Percentiles rank a stretch among this genome's conserved stretches.
These are phyloP conservation scores for Dasypolia templi DNA, from an alignment of 2,888 invertebrate species.

Conservation along the genomic window DNA sequence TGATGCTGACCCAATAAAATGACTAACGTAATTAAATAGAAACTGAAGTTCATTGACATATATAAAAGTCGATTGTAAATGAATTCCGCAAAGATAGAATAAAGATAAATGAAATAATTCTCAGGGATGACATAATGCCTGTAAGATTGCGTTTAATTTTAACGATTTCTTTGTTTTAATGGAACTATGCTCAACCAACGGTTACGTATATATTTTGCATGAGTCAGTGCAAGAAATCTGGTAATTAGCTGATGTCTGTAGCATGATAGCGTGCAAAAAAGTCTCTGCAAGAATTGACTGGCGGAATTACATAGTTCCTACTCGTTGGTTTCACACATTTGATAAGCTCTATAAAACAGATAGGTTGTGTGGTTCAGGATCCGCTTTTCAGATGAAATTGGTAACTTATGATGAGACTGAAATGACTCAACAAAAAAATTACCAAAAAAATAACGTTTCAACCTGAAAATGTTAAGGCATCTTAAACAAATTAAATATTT, in stretches of 20 bases:
- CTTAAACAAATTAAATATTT: not conserved
- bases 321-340: conserved; percentile 57
- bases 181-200: conserved; percentile 20
- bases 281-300: conserved; percentile 56
- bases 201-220: conserved; percentile 57
- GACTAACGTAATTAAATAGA: not conserved
- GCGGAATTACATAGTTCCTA: conserved; percentile 33
- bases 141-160: conserved; percentile 48
- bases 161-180: conserved; percentile 52
- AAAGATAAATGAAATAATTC: conserved; percentile 44
- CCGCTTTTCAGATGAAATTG: not conserved
- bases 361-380: conserved; percentile 12
- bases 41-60: conserved; percentile 28
- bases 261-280: conserved; percentile 48
- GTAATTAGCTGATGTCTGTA: conserved; percentile 48
- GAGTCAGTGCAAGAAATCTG: conserved; percentile 46
- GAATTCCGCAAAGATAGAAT: conserved; percentile 20
- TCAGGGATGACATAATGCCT: conserved; percentile 46
- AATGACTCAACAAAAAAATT: not conserved
- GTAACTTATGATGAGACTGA: not conserved
- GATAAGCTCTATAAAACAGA: conserved; percentile 46
- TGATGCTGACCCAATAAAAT: not conserved
- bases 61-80: conserved; percentile 32
- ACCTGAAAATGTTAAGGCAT: not conserved
- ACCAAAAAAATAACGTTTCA: not conserved